Conservation (phyloP, 2,797 vertebrate genomes). For the Todus mexicanus region DNA sequence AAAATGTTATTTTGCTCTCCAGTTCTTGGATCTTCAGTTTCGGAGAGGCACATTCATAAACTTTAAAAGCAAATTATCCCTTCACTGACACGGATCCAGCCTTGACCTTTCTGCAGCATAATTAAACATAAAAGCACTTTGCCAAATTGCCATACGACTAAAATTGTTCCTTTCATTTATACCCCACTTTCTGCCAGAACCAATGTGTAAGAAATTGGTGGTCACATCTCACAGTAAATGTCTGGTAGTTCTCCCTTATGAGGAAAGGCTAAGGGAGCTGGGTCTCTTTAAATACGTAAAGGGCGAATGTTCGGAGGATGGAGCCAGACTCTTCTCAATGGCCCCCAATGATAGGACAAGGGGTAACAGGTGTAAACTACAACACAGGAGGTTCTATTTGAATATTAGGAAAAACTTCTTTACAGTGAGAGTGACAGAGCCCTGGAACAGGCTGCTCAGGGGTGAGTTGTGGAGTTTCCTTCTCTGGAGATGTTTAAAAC, state of each 20-base stretch:
- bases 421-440: too few relatives aligned
- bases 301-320: too few relatives aligned
- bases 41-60: slow-evolving; percentile 11
- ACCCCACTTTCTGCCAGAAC: not conserved
- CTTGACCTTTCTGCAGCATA: not conserved
- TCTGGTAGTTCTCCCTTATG: not conserved
- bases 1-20: not conserved
- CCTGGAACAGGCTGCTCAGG: too few relatives aligned
- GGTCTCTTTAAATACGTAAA: too few relatives aligned
- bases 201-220: not conserved
- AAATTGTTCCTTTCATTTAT: not conserved
- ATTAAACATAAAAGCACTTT: not conserved
- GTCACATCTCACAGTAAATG: not conserved
- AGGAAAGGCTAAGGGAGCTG: too few relatives aligned
- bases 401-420: too few relatives aligned
- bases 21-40: not conserved
- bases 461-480: too few relatives aligned
- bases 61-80: not conserved
- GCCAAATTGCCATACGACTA: not conserved
- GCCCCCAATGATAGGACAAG: too few relatives aligned
- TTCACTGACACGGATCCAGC: not conserved
- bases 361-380: too few relatives aligned
- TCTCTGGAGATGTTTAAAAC: too few relatives aligned
- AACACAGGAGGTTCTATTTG: too few relatives aligned
- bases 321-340: too few relatives aligned